Base-by-base conservation (phyloP, 2,888 invertebrate species). In the Melanchra persicariae region DNA sequence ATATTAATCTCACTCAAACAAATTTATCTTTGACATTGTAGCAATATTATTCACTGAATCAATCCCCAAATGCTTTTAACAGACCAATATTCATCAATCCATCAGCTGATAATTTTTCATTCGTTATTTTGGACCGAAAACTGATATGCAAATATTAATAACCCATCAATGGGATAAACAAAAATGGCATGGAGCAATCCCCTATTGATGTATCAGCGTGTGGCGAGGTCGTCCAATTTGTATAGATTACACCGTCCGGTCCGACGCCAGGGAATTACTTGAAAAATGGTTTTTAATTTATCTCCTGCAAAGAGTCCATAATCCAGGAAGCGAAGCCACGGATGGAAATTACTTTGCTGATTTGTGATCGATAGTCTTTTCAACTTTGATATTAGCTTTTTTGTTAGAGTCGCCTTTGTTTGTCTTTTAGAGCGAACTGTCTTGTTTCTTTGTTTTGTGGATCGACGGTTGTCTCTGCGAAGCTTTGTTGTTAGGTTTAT, bases 281-380 rank as follows among this genome's bases (percentile, higher is more conserved):
- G 91, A 91, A 91, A 91, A 92, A 92, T 92, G 87, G 87, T 88
- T 91, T 90, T 92, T 89, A 91, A 91, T 92, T 91, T 91, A 88
- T 91, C 88, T 86, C 65, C 67, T 37, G 67, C 69, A 79, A 69
- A 68, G 68, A 79, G 71, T 81, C 54, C 37, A 75, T 75, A 74
- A 77, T 71, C 78, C 71, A 52, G 54, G 70, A 74, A 72, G 55
- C 70, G 54, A 60, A 59, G 52, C 67, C 49, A 54, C 37, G 63
- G 62, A 57, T 73, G 68, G 51, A 73, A 83, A 76, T 73, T 74
- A 75, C 82, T 77, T 85, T 76, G 58, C 68, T 74, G 73, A 82
- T 82, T 79, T 72, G 65, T 83, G 73, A 79, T 83, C 73, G 68
- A 77, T 85, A 72, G 65, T 71, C 64, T 79, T 82, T 77, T 82